phyloP scores from a whole-genome alignment of 2,888 invertebrate species.

The Phlogophora meticulosa region DNA sequence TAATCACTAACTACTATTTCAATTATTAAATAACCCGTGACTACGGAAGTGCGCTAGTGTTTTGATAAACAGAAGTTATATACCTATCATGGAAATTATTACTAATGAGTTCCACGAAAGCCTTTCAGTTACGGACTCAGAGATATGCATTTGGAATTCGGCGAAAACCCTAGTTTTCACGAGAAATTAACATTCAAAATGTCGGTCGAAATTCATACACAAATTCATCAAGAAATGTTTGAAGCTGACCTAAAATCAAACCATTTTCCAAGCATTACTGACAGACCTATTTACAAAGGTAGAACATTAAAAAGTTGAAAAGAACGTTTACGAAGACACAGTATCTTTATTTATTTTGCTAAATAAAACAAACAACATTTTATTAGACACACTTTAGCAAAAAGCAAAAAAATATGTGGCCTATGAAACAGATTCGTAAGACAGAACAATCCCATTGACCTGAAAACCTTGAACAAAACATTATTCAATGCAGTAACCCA shows the following conservation, averaged over 20 bases:
- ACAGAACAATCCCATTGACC: conserved; percentile 5
- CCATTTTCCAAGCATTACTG: neutral
- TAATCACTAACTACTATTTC: conserved; percentile 4
- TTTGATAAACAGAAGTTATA: neutral
- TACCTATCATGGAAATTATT: neutral
- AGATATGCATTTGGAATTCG: neutral
- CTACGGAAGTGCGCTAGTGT: too few relatives aligned
- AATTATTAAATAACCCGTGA: too few relatives aligned
- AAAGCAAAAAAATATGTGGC: neutral
- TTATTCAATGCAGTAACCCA: conserved; percentile 10
- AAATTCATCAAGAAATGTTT: neutral
- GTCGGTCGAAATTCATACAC: neutral
- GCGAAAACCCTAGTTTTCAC: neutral
- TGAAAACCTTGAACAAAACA: conserved; percentile 29
- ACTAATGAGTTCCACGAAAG: neutral
- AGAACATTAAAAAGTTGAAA: neutral
- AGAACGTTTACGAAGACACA: too few relatives aligned
- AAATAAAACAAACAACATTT: neutral
- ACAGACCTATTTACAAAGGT: too few relatives aligned
- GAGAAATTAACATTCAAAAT: neutral
- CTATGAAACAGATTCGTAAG: neutral
- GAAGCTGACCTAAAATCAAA: neutral
- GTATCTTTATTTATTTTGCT: too few relatives aligned
- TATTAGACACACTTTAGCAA: neutral
- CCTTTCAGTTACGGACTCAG: neutral